Conservation (phyloP, 2,888 invertebrate species). For the Apodemia hepburni region DNA sequence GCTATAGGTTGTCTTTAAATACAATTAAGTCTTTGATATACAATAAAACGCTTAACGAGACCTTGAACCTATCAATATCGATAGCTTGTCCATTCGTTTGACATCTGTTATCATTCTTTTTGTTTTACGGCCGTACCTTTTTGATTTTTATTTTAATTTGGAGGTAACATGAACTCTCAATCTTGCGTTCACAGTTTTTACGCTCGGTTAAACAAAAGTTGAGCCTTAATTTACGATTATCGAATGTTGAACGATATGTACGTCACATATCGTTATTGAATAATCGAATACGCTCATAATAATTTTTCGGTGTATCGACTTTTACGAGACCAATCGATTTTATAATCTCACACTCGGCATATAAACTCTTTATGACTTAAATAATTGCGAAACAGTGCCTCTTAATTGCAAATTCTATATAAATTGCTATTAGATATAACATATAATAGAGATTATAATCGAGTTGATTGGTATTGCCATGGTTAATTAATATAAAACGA, state of each 20-base stretch:
- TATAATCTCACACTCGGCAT: constrained; percentile 44
- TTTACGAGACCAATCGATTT: constrained; percentile 54
- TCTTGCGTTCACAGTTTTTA: constrained; percentile 69
- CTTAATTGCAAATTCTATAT: constrained; percentile 41
- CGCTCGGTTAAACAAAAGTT: constrained; percentile 66
- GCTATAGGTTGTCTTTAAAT: not conserved
- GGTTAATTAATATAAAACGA: constrained; percentile 24
- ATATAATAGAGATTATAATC: constrained; percentile 38
- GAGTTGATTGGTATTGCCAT: constrained; percentile 49
- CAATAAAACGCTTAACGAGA: constrained; percentile 14
- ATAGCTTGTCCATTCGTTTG: constrained; percentile 40
- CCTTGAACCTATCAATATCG: constrained; percentile 38
- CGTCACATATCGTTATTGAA: constrained; percentile 51
- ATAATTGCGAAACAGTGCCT: constrained; percentile 38
- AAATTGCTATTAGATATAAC: not conserved
- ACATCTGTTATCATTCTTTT: constrained; percentile 44
- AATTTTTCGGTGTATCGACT: constrained; percentile 53
- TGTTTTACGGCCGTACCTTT: constrained; percentile 41
- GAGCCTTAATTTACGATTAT: constrained; percentile 72
- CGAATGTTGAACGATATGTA: constrained; percentile 54
- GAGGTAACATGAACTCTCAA: constrained; percentile 73
- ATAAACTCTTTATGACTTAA: constrained; percentile 43
- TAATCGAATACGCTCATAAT: constrained; percentile 42
- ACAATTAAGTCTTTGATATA: not conserved
- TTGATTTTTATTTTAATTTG: constrained; percentile 60